These are phyloP conservation scores for Heliconius charithonia DNA, from an alignment of 2,888 invertebrate genomes.

Conservation along the genomic window DNA sequence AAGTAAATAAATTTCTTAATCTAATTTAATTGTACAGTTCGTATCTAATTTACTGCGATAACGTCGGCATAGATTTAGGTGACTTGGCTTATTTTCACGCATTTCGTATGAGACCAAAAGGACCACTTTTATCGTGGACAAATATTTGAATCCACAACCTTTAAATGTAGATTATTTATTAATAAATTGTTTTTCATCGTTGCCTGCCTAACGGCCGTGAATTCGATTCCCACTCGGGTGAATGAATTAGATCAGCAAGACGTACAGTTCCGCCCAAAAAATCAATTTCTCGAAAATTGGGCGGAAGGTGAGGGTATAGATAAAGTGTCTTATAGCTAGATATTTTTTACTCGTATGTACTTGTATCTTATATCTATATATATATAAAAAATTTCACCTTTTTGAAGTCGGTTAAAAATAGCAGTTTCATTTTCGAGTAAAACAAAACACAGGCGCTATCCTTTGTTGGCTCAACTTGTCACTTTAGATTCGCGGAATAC, in stretches of 20 bases:
- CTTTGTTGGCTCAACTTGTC: conserved; percentile 20
- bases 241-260: too few species aligned
- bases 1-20: neutral
- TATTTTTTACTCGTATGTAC: too few species aligned
- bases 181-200: neutral
- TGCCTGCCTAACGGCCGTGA: too few species aligned
- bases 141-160: neutral
- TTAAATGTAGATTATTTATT: neutral
- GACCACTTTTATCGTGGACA: too few species aligned
- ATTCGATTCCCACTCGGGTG: too few species aligned
- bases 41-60: neutral
- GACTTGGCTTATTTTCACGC: neutral
- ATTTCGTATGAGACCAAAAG: neutral
- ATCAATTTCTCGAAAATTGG: neutral
- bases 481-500: conserved; percentile 9
- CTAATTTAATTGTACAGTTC: neutral
- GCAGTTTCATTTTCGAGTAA: neutral
- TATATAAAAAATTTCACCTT: too few species aligned
- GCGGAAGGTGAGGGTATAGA: neutral
- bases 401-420: too few species aligned
- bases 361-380: too few species aligned
- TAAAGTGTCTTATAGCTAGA: neutral
- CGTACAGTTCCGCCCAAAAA: too few species aligned
- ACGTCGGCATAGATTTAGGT: conserved; percentile 7
- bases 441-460: neutral